phyloP scores from a whole-genome alignment of 1,140 invertebrate species.

The Euura lappo region DNA sequence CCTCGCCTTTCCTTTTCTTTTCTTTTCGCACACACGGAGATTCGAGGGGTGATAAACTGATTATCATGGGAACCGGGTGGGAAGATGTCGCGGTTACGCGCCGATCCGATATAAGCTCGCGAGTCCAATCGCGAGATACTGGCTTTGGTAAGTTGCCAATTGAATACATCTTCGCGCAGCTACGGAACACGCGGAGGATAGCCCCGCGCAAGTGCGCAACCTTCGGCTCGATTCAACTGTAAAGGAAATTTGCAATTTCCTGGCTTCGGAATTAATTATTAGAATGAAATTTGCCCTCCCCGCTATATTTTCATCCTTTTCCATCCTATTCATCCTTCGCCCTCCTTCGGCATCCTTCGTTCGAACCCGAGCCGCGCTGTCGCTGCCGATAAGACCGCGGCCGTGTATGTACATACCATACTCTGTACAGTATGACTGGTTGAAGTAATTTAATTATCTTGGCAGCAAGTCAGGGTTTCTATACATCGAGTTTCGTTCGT shows the following conservation, averaged over 20 bases:
- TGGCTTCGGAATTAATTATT: slow-evolving; percentile 2
- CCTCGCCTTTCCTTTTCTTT: too few species aligned
- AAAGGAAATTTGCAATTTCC: slow-evolving; percentile 7
- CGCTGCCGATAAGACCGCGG: background rate
- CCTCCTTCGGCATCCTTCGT: background rate
- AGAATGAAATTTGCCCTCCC: background rate
- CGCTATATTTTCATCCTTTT: background rate
- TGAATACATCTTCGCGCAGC: background rate
- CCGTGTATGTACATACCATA: too few species aligned
- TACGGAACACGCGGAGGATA: too few species aligned
- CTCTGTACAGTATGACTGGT: background rate
- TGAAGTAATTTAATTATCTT: background rate
- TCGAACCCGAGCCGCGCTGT: background rate
- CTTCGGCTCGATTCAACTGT: background rate
- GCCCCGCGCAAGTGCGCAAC: too few species aligned
- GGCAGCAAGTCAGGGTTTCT: background rate
- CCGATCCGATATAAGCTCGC: background rate
- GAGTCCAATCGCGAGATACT: background rate
- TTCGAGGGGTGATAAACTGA: too few species aligned
- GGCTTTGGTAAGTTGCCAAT: background rate
- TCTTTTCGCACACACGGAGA: too few species aligned
- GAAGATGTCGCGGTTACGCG: too few species aligned
- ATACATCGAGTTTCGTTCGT: background rate
- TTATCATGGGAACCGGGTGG: too few species aligned
- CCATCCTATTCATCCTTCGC: background rate